Evolutionary conservation across 2,888 invertebrate genomes (phyloP), one percentile per base, ranked within the genome.

Genomic region (Parnassius mnemosyne): DNA sequence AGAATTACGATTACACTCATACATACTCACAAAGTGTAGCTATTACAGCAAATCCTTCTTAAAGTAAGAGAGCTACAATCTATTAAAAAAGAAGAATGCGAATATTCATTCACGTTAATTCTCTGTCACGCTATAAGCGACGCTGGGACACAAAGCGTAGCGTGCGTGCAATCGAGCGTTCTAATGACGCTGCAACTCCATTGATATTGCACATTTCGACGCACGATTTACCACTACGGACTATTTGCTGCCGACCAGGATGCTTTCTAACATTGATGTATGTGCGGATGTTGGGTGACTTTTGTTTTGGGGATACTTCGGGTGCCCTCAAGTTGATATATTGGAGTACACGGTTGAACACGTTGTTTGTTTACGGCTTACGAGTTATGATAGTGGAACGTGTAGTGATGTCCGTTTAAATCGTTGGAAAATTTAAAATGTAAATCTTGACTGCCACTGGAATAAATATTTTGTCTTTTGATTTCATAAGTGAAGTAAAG

Each of bases 151-250:
- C 59, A 16, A 49, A 53, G 13, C 11, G 41, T 58, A 66, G 81
- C 84, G 82, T 83, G 85, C 78, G 80, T 63, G 73, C 81, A 83
- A 79, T 84, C 74, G 81, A 80, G 77, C 87, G 78, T 70, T 65
- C 72, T 78, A 87, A 85, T 84, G 83, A 83, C 77, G 78, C 79
- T 83, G 85, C 84, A 81, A 70, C 73, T 76, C 79, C 82, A 85
- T 84, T 84, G 87, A 87, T 87, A 87, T 80, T 79, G 81, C 77
- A 77, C 75, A 76, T 84, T 83, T 80, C 76, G 77, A 83, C 87
- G 88, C 86, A 82, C 89, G 84, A 90, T 90, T 90, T 88, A 87
- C 80, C 80, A 81, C 76, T 81, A 87, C 85, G 89, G 83, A 79
- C 86, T 88, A 88, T 90, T 89, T 87, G 78, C 81, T 83, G 76